These are phyloP conservation scores for Sorex fumeus DNA, from an alignment of 2,113 vertebrate species.

Conservation along the genomic window DNA sequence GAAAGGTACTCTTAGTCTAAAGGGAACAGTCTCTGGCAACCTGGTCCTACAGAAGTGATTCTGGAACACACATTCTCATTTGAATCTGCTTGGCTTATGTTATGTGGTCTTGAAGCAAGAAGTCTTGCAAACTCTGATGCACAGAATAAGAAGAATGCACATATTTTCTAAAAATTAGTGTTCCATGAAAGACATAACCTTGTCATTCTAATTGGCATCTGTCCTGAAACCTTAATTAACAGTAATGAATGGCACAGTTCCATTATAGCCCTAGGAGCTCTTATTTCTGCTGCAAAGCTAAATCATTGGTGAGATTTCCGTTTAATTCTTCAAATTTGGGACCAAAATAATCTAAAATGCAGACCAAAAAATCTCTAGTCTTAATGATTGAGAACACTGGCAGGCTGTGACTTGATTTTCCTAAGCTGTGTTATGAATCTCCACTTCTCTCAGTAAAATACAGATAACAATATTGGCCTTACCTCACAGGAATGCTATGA, in stretches of 20 bases:
- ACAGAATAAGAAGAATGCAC: slow-evolving; percentile 1
- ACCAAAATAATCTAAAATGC: slow-evolving; percentile 36
- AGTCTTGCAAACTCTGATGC: slow-evolving; percentile 41
- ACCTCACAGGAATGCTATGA: not conserved
- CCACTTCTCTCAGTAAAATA: not conserved
- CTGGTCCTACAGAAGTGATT: slow-evolving; percentile 5
- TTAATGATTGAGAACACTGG: not conserved
- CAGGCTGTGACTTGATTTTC: not conserved
- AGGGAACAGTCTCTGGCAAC: slow-evolving; percentile 51
- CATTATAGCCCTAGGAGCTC: not conserved
- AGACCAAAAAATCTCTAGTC: slow-evolving; percentile 34
- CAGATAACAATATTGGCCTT: not conserved
- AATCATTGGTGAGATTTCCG: not conserved
- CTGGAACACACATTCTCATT: slow-evolving; percentile 5
- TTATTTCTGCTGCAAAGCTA: slow-evolving; percentile 6
- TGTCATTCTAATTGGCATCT: not conserved
- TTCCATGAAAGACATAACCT: not conserved
- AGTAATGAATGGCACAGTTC: not conserved
- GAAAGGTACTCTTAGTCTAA: not conserved
- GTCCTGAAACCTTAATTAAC: slow-evolving; percentile 1
- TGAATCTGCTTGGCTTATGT: slow-evolving; percentile 33
- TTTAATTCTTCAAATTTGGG: slow-evolving; percentile 30
- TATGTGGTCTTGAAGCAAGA: slow-evolving; percentile 33
- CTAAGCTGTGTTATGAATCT: not conserved
- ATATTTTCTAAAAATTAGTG: slow-evolving; percentile 13